A percentile compares a stretch with the other conserved stretches of the same genome.
Conservation (phyloP, 2,797 vertebrate species). For the Poecilia wingei region DNA sequence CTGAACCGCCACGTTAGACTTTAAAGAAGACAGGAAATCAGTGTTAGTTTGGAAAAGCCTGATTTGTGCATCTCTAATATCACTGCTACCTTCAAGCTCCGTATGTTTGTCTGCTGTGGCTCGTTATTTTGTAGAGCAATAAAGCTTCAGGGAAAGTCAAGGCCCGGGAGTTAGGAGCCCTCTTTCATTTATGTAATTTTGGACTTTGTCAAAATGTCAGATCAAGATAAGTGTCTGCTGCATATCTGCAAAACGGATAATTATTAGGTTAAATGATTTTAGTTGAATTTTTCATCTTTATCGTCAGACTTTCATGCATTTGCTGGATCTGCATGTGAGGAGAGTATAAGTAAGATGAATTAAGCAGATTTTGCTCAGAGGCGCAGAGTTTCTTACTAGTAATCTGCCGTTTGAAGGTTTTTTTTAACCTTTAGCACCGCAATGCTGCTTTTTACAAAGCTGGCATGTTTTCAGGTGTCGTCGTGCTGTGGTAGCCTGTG, state of each 20-base stretch:
- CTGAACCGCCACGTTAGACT: not conserved
- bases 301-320: slow-evolving; percentile 38
- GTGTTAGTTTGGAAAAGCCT: not conserved
- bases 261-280: slow-evolving; percentile 18
- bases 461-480: slow-evolving; percentile 72
- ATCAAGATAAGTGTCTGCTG: not conserved
- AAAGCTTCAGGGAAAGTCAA: slow-evolving; percentile 1
- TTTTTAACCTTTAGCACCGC: slow-evolving; percentile 17
- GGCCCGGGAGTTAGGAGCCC: not conserved
- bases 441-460: slow-evolving; percentile 17
- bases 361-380: slow-evolving; percentile 47
- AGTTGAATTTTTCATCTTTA: slow-evolving; percentile 33
- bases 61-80: not conserved
- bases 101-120: not conserved
- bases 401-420: slow-evolving; percentile 40
- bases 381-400: slow-evolving; percentile 24
- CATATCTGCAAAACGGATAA: slow-evolving; percentile 17
- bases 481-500: slow-evolving; percentile 68
- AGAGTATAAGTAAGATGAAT: slow-evolving; percentile 38
- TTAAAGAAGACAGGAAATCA: not conserved
- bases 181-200: not conserved
- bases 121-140: not conserved
- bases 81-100: not conserved
- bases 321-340: slow-evolving; percentile 43
- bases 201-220: not conserved